Evolutionary conservation across 2,888 invertebrate genomes (phyloP), one percentile per base, ranked within the genome.

Genomic region (Dyspetes luteomarginatus): DNA sequence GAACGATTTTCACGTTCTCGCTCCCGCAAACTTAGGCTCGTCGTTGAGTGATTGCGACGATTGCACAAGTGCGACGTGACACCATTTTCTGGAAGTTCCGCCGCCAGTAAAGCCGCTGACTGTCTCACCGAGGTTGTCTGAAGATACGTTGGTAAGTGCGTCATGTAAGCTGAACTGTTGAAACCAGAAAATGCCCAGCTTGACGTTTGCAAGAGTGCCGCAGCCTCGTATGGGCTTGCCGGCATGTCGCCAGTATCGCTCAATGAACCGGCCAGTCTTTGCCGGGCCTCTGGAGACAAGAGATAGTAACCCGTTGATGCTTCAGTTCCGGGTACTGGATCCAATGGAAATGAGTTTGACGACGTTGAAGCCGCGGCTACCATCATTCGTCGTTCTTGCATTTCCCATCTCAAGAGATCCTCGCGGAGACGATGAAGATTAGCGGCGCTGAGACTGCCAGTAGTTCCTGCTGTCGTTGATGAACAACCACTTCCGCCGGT

Each of bases 311-410:
- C 82, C 82, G 82, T 77, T 67, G 88, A 56, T 55, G 84, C 84
- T 43, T 82, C 84, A 15, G 78, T 67, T 41, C 75, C 65, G 0
- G 82, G 50, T 0, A 74, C 48, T 1, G 78, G 56, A 9, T 83
- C 82, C 43, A 82, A 36, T n/a, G 69, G 82, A 15, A 85, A 78
- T 28, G 83, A 43, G 65, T 83, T 76, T 60, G 85, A 80, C 30
- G 65, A 78, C 17, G 82, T 83, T 83, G 93, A 92, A 82, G 93
- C 88, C 72, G 92, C 92, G 58, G 88, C 91, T 30, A 90, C 90
- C 89, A 92, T 90, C 81, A 91, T 88, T 58, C 92, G 86, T 75
- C 90, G 88, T 73, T 92, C 92, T 65, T 91, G 91, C 84, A 92
- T 89, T 82, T 92, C 91, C 92, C 92, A 91, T 28, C 91, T 86